phyloP scores from a whole-genome alignment of 1,140 invertebrate species.

The Euura lappo region DNA sequence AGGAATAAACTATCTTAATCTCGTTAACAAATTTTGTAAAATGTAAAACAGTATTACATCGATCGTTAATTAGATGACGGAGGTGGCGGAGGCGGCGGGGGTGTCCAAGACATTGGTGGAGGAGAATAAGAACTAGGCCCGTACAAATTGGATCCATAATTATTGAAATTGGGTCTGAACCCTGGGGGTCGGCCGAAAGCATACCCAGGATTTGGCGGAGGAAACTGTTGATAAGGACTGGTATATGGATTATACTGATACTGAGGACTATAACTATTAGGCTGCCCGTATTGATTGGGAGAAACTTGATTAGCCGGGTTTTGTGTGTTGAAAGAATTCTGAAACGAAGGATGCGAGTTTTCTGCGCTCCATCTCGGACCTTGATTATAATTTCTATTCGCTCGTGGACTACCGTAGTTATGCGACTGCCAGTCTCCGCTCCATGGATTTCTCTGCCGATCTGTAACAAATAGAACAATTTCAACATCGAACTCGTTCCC shows the following conservation, averaged over 20 bases:
- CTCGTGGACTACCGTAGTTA: constrained; percentile 6
- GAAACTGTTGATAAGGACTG: neutral
- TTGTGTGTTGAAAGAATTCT: constrained; percentile 11
- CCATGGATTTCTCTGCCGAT: constrained; percentile 47
- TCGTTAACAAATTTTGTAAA: too few relatives aligned
- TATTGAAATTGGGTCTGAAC: neutral
- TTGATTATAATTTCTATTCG: constrained; percentile 19
- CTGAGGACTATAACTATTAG: neutral
- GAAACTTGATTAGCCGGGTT: constrained; percentile 22
- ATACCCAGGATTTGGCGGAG: neutral
- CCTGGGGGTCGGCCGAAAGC: neutral
- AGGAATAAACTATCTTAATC: too few relatives aligned
- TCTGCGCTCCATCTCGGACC: constrained; percentile 9
- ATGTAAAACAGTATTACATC: too few relatives aligned
- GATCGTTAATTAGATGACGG: constrained; percentile 13
- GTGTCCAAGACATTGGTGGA: constrained; percentile 23
- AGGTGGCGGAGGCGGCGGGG: constrained; percentile 25
- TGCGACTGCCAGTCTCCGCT: constrained; percentile 29
- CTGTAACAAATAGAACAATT: constrained; percentile 9
- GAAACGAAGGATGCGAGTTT: constrained; percentile 13
- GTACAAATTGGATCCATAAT: neutral
- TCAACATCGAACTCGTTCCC: too few relatives aligned
- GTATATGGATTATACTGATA: neutral
- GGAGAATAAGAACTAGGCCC: constrained; percentile 11
- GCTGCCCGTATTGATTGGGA: constrained; percentile 16